Evolutionary conservation across 1,140 invertebrate genomes (phyloP).

Genomic region (Pentalonia nigronervosa): DNA sequence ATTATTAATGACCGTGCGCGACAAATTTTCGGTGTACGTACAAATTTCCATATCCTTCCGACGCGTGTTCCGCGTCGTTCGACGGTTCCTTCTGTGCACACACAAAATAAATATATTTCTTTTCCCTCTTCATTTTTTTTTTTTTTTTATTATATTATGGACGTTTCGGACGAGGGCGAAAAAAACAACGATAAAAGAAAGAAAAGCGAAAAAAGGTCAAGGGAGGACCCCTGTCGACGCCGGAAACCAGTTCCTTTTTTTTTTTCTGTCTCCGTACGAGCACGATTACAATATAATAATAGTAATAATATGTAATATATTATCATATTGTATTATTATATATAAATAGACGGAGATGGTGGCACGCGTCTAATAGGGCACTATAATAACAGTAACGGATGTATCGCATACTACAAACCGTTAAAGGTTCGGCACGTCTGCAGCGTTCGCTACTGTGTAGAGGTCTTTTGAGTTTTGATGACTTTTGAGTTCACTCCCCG

Average conservation of each 20-base stretch:
- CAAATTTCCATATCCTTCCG: slow-evolving; percentile 58
- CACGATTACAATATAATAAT: neutral
- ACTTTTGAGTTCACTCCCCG: neutral
- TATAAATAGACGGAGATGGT: neutral
- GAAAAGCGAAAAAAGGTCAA: neutral
- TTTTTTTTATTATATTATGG: slow-evolving; percentile 23
- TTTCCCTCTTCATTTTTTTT: neutral
- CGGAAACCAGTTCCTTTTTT: slow-evolving; percentile 53
- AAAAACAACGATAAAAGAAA: slow-evolving; percentile 21
- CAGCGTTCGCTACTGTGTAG: neutral
- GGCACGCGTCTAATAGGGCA: slow-evolving; percentile 18
- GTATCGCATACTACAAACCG: neutral
- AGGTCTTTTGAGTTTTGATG: neutral
- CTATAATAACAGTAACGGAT: neutral
- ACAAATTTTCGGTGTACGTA: slow-evolving; percentile 57
- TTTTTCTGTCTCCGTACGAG: too few species aligned
- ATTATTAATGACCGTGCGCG: slow-evolving; percentile 56
- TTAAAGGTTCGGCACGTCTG: neutral
- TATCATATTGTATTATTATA: neutral
- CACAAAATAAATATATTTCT: neutral
- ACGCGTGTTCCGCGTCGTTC: slow-evolving; percentile 34
- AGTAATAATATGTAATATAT: neutral
- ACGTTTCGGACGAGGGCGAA: neutral
- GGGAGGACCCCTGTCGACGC: neutral
- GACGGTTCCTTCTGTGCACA: neutral